Conservation (phyloP, 2,888 invertebrate genomes). For the Pycnomerus fuliginosus region DNA sequence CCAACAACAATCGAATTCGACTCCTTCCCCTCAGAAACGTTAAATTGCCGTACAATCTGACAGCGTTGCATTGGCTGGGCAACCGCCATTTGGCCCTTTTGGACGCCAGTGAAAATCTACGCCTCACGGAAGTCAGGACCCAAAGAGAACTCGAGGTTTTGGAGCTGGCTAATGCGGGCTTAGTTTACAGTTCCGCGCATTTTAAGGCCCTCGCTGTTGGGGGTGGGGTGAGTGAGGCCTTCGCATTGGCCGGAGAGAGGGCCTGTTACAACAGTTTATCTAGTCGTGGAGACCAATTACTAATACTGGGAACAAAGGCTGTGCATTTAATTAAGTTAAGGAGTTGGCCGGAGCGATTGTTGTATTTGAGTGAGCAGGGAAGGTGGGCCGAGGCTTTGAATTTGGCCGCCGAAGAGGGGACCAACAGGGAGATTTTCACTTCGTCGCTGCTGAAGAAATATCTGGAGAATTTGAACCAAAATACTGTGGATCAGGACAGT, state of each 20-base stretch:
- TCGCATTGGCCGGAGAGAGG: constrained; percentile 71
- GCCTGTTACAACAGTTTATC: constrained; percentile 75
- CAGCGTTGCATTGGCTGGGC: constrained; percentile 80
- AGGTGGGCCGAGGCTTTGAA: constrained; percentile 60
- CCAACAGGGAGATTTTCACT: constrained; percentile 46
- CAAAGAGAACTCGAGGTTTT: constrained; percentile 83
- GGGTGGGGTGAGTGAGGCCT: constrained; percentile 83
- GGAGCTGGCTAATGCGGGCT: constrained; percentile 76
- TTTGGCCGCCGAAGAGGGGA: constrained; percentile 57
- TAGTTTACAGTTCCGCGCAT: constrained; percentile 85
- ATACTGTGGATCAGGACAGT: constrained; percentile 51
- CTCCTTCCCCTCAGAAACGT: constrained; percentile 68
- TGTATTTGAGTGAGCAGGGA: constrained; percentile 61
- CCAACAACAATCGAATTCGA: constrained; percentile 57
- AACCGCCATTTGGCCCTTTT: constrained; percentile 80
- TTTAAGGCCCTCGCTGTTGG: constrained; percentile 93
- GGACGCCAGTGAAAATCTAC: constrained; percentile 82
- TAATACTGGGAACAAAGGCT: constrained; percentile 66
- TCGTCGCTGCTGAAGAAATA: constrained; percentile 46
- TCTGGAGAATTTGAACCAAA: constrained; percentile 52
- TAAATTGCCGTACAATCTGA: constrained; percentile 68
- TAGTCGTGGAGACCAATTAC: constrained; percentile 66
- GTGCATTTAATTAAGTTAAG: constrained; percentile 62
- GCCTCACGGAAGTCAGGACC: constrained; percentile 84
- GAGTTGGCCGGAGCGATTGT: constrained; percentile 67